Base-by-base conservation (phyloP, 1,140 invertebrate species). In the Neuroterus valhalla region DNA sequence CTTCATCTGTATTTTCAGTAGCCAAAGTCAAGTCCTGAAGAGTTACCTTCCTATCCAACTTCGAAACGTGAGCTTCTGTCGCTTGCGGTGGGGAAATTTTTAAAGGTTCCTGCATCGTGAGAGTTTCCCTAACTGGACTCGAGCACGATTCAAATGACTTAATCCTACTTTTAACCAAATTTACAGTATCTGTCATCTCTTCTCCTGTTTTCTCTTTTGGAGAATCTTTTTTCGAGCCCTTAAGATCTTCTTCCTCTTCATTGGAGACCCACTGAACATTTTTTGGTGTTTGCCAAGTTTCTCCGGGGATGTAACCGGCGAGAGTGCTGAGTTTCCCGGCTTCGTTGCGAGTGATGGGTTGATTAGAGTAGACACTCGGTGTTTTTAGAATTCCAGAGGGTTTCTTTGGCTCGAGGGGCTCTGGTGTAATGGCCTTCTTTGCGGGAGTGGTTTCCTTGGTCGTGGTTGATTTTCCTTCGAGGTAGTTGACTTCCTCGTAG, bases 111-210 rank as follows among this genome's bases (percentile, higher is more conserved):
- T 91, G 88, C 89, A 91, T 90, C 2, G 84, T 79, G 0, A 88
- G 50, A 5, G 78, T 76, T 67, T 89, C 83, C 14, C 81, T 86
- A 3, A 81, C 75, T 0, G 81, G 79, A 73, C 78, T 84, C 0
- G 66, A 26, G 1, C 82, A 77, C 14, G 75, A 70, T 72, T 91
- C 91, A 75, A 92, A 92, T 4, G 89, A 89, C 31, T 89, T 90
- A 6, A 92, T 92, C 72, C 91, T 80, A 69, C 87, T 89, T 68
- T 91, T 91, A 0, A 92, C 92, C 42, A 91, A 83, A 79, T 92
- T 92, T 66, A 75, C 77, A 0, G 77, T 68, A 0, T 87, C 86
- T 0, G 15, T n/a, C 52, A 77, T 76, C n/a, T 77, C 46, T 23
- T 14, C 19, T 5, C 38, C 26, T 14, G n/a, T 21, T 19, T 10